Evolutionary conservation across 2,797 vertebrate genomes (phyloP).

Genomic region (Eospalax fontanierii): DNA sequence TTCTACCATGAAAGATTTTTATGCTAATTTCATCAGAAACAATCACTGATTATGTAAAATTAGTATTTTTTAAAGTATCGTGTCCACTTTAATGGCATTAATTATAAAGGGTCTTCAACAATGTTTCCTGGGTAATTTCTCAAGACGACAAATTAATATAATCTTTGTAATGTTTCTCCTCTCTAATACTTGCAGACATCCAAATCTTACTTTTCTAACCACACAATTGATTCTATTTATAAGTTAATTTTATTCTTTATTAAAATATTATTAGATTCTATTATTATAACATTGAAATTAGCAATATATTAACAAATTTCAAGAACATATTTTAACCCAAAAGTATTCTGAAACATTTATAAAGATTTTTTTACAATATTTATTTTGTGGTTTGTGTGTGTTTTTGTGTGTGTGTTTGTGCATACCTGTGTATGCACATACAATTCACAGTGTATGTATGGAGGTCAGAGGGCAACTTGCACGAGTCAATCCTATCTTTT

Average conservation of each 20-base stretch:
- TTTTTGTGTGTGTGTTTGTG: too few relatives aligned
- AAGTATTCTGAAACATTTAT: background rate
- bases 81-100: too few relatives aligned
- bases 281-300: background rate
- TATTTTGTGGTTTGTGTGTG: too few relatives aligned
- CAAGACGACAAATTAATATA: background rate
- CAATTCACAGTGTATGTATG: too few relatives aligned
- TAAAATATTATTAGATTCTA: background rate
- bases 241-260: background rate
- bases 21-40: background rate
- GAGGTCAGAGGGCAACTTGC: too few relatives aligned
- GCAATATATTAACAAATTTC: slow-evolving; percentile 5
- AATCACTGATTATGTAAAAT: background rate
- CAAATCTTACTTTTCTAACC: background rate
- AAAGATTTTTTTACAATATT: background rate
- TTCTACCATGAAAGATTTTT: background rate
- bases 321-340: background rate
- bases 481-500: too few relatives aligned
- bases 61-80: background rate
- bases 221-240: slow-evolving; percentile 46
- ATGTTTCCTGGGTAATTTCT: slow-evolving; percentile 9
- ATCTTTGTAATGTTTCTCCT: background rate
- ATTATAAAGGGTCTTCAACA: background rate
- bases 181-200: background rate
- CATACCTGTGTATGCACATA: too few relatives aligned